Evolutionary conservation across 2,113 vertebrate genomes (phyloP).

Genomic region (Entelurus aequoreus): DNA sequence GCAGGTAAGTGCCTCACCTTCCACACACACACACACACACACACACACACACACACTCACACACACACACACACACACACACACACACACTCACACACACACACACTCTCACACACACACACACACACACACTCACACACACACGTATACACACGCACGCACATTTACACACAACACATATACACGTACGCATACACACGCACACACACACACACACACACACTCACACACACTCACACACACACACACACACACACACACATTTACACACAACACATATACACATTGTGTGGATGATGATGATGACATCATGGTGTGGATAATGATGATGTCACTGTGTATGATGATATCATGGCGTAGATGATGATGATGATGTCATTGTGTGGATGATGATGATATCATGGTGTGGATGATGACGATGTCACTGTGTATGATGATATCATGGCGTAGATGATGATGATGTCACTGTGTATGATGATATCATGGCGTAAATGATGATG

Average conservation of each 20-base stretch:
- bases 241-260: too few relatives aligned
- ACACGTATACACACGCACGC: neutral
- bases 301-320: too few relatives aligned
- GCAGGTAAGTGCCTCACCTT: conserved; percentile 72
- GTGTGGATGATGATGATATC: too few relatives aligned
- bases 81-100: neutral
- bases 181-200: neutral
- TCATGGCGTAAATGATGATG: neutral
- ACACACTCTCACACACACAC: neutral
- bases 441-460: too few relatives aligned
- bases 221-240: too few relatives aligned
- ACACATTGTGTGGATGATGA: too few relatives aligned
- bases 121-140: conserved; percentile 3
- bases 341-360: too few relatives aligned
- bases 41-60: conserved; percentile 1
- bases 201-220: too few relatives aligned
- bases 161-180: neutral
- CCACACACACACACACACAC: neutral
- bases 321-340: neutral
- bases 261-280: neutral
- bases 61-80: conserved; percentile 12
- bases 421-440: too few relatives aligned
- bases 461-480: too few relatives aligned
- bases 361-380: too few relatives aligned
- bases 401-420: too few relatives aligned